Evolutionary conservation across 2,113 vertebrate species (phyloP).

Genomic region (Callorhinus ursinus): DNA sequence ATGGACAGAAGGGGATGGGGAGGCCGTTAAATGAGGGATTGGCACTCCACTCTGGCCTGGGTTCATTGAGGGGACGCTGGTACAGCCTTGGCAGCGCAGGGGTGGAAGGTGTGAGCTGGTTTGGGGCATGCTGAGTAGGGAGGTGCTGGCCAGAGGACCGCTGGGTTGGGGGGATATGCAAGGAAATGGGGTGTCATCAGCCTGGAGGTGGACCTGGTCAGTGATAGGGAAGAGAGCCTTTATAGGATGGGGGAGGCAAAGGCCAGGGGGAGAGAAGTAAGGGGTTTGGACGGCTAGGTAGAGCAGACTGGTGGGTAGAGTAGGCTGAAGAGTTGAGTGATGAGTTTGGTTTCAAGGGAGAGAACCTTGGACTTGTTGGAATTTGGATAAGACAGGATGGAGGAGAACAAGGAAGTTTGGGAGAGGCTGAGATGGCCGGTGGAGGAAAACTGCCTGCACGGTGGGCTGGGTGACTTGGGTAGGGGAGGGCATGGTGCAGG

Average conservation of each 20-base stretch:
- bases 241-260: not conserved
- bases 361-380: not conserved
- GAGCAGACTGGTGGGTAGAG: not conserved
- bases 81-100: not conserved
- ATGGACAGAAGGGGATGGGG: no score
- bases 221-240: not conserved
- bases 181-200: not conserved
- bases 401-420: not conserved
- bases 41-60: not conserved
- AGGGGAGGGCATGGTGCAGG: no score
- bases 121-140: not conserved
- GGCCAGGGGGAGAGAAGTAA: not conserved
- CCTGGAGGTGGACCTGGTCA: not conserved
- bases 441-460: not conserved
- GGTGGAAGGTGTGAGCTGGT: not conserved
- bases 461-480: not conserved
- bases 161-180: not conserved
- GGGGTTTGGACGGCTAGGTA: not conserved
- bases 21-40: not conserved
- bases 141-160: not conserved
- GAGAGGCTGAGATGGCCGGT: fast-evolving
- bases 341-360: not conserved
- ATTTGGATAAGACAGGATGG: not conserved
- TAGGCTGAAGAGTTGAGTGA: not conserved
- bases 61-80: not conserved